Evolutionary conservation across 2,888 invertebrate genomes (phyloP).

Genomic region (Colletes collaris): DNA sequence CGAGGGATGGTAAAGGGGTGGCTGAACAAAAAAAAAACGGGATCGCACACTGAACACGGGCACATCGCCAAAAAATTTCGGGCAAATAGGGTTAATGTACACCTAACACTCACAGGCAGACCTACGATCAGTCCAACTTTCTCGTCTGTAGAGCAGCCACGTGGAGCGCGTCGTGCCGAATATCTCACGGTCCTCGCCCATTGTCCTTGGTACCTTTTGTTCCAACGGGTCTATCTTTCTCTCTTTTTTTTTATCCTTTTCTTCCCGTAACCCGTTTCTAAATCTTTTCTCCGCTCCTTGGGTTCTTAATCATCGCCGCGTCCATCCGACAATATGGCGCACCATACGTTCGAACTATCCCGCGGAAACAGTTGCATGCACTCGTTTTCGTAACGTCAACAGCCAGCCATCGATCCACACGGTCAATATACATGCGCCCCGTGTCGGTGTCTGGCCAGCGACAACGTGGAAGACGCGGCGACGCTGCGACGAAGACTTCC

Average conservation of each 20-base stretch:
- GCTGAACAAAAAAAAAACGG: constrained; percentile 41
- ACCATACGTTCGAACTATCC: constrained; percentile 5
- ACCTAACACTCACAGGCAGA: constrained; percentile 82
- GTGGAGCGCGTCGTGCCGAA: constrained; percentile 67
- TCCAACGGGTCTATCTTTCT: not conserved
- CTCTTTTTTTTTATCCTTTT: not conserved
- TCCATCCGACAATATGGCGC: constrained; percentile 31
- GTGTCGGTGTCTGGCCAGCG: constrained; percentile 25
- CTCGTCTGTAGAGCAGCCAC: constrained; percentile 66
- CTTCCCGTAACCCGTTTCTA: not conserved
- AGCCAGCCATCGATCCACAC: constrained; percentile 47
- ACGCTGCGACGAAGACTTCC: constrained; percentile 27
- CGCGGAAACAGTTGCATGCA: constrained; percentile 52
- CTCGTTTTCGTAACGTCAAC: constrained; percentile 35
- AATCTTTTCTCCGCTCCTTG: no score
- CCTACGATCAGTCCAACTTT: constrained; percentile 77
- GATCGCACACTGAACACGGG: constrained; percentile 75
- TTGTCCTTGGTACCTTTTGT: constrained; percentile 23
- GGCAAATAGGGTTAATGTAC: constrained; percentile 75
- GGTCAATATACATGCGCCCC: constrained; percentile 51
- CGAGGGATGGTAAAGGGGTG: not conserved
- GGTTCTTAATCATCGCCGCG: constrained; percentile 48
- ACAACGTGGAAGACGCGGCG: constrained; percentile 24
- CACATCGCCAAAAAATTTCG: constrained; percentile 75
- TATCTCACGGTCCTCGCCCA: constrained; percentile 32